phyloP scores from a whole-genome alignment of 2,113 vertebrate species.

The Melanerpes formicivorus region DNA sequence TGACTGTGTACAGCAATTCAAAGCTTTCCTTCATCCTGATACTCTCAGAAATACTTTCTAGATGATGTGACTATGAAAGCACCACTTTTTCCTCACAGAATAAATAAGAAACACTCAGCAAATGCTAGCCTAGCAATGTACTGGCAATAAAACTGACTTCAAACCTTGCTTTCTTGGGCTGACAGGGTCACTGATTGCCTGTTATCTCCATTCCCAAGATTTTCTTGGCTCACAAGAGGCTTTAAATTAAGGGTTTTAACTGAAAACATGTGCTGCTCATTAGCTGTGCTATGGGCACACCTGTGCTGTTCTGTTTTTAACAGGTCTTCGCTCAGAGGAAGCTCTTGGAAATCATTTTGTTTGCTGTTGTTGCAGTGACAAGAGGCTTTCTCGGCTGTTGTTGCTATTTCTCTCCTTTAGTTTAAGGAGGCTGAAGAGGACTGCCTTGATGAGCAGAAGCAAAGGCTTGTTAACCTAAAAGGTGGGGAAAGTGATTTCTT shows the following conservation, averaged over 20 bases:
- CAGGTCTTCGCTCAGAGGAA: not conserved
- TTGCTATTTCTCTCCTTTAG: not conserved
- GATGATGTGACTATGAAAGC: not conserved
- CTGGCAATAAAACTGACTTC: not conserved
- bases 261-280: constrained; percentile 31
- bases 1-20: not conserved
- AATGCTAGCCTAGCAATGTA: not conserved
- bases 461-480: not conserved
- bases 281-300: constrained; percentile 26
- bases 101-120: not conserved
- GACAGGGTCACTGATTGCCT: not conserved
- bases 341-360: not conserved
- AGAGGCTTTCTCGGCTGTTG: not conserved
- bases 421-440: not conserved
- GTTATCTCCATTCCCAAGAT: not conserved
- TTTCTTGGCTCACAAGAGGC: constrained; percentile 2
- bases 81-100: not conserved
- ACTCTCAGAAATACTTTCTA: not conserved
- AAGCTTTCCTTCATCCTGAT: not conserved
- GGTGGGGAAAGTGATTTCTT: not conserved
- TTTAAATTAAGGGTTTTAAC: constrained; percentile 43
- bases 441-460: not conserved
- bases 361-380: not conserved
- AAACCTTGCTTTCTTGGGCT: not conserved
- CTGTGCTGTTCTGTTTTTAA: not conserved